Percentiles rank a stretch among this genome's conserved stretches.
Conservation (phyloP, 2,888 invertebrate genomes). For the Alentia gelatinosa region DNA sequence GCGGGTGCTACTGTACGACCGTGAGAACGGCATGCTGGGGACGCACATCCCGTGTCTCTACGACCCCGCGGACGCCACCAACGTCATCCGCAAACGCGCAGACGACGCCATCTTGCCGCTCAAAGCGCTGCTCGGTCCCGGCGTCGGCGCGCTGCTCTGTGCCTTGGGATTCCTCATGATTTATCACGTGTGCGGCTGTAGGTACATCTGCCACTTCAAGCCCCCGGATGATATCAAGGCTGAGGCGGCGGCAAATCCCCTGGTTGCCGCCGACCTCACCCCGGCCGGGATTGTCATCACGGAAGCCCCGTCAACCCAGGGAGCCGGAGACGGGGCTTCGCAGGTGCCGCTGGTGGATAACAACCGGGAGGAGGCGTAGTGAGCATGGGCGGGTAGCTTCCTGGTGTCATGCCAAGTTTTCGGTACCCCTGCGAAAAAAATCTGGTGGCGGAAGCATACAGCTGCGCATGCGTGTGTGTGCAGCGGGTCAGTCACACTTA, state of each 20-base stretch:
- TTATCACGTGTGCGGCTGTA: conserved; percentile 42
- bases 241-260: conserved; percentile 24
- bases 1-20: neutral
- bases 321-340: neutral
- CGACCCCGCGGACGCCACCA: conserved; percentile 41
- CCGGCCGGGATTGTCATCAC: conserved; percentile 38
- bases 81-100: neutral
- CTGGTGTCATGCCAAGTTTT: no score
- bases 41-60: neutral
- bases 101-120: neutral
- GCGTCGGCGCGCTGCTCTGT: neutral
- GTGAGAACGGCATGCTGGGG: neutral
- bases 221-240: conserved; percentile 43
- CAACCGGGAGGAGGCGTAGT: neutral
- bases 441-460: no score
- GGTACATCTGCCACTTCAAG: neutral
- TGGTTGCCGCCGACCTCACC: conserved; percentile 18
- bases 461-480: no score
- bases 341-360: conserved; percentile 34
- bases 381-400: neutral
- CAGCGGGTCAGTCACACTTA: no score
- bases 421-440: no score
- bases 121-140: neutral
- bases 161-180: conserved; percentile 38
- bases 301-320: neutral